Evolutionary conservation across 1,140 invertebrate genomes (phyloP), one percentile per base, ranked within the genome.

Genomic region (Aphelinus certus): DNA sequence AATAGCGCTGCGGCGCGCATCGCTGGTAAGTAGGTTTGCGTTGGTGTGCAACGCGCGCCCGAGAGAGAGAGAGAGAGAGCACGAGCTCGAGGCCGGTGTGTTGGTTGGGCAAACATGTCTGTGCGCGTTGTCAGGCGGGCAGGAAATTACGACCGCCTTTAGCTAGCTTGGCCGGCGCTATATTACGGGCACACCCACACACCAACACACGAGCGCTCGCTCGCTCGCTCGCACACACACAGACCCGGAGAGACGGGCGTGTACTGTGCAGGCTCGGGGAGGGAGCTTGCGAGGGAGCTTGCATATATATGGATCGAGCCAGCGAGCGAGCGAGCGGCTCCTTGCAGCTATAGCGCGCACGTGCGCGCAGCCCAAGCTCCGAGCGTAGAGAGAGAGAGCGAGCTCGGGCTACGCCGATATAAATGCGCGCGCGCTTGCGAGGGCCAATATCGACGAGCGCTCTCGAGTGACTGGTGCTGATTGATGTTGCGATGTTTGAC

Each of bases 141-240:
- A 87, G 87, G 87, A 87, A 88, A 88, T 88, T 88, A 88, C 87
- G 85, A 86, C 83, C 84, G 87, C 87, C 85, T 88, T 87, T 87
- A 86, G 86, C 83, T 79, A 79, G 78, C 78, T 70, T 66, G 66
- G 46, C 62, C 73, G 60, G 74, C 64, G 55, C 46, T 48, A 7
- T 26, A 26, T 26, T 43, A 26, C 51, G 57, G 9, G 10, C 61
- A 3, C 53, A 51, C 48, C 64, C 72, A 56, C 5, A 51, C 62
- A 72, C 62, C 65, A 42, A 26, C 61, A 3, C n/a, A 2, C 2
- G 66, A 7, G 55, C 60, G 65, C 67, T 26, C 75, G 60, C 78
- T 75, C 75, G 73, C 67, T 46, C 70, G 42, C 73, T 1, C 64
- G 7, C 42, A 49, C 76, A n/a, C 75, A 47, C 10, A 26, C 4